Conservation (phyloP, 2,888 invertebrate genomes). For the Eupithecia pulchellata region DNA sequence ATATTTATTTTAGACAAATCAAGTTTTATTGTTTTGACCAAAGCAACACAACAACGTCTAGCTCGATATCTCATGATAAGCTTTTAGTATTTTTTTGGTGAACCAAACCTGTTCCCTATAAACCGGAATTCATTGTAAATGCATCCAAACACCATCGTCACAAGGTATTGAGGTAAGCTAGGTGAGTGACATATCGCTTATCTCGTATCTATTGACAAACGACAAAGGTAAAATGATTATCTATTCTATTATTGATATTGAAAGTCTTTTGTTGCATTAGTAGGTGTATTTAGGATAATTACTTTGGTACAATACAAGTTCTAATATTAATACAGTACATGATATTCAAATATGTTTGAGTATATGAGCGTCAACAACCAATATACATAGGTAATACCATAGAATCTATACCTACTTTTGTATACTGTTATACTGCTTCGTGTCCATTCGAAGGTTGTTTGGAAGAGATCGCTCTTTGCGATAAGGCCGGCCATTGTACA, state of each 20-base stretch:
- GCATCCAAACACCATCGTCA: slow-evolving; percentile 15
- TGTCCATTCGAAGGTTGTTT: no score
- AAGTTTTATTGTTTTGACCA: neutral
- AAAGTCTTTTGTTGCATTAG: neutral
- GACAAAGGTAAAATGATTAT: neutral
- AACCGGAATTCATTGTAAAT: slow-evolving; percentile 12
- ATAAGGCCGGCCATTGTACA: no score
- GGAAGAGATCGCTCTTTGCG: no score
- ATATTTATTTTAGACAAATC: neutral
- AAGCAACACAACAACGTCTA: neutral
- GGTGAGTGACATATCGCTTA: slow-evolving; percentile 13
- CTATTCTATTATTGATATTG: neutral
- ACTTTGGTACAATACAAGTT: neutral
- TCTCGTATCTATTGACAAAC: slow-evolving; percentile 27
- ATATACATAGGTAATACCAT: no score
- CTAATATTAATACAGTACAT: no score
- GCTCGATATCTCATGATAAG: neutral
- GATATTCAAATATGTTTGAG: no score
- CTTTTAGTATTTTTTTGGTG: neutral
- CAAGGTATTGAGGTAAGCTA: slow-evolving; percentile 8
- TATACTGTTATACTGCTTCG: no score
- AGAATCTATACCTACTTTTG: no score
- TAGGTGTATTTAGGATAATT: neutral
- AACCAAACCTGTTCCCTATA: neutral
- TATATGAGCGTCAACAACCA: no score